Conservation (phyloP, 2,113 vertebrate species). For the Chiloscyllium plagiosum region DNA sequence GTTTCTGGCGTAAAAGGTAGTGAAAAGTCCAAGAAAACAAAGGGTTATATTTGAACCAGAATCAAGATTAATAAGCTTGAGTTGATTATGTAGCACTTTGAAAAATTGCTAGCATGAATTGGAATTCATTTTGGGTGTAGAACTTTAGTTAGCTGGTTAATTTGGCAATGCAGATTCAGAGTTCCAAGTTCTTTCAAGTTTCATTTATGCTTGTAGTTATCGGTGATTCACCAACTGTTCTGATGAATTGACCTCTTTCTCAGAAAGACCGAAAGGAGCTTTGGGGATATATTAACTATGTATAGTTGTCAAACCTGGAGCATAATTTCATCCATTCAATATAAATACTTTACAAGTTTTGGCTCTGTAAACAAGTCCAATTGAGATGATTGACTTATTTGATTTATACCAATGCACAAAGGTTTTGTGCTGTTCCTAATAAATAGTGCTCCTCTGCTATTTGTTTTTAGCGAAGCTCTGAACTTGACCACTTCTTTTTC, state of each 20-base stretch:
- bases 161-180: not conserved
- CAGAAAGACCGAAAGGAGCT: not conserved
- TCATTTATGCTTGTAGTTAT: not conserved
- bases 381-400: not conserved
- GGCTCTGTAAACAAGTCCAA: not conserved
- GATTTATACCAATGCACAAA: not conserved
- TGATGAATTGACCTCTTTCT: not conserved
- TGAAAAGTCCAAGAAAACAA: not conserved
- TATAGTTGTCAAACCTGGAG: not conserved
- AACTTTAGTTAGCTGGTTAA: not conserved
- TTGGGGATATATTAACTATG: not conserved
- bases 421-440: not conserved
- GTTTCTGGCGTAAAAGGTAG: not conserved
- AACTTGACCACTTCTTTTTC: not conserved
- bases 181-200: not conserved
- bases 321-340: not conserved
- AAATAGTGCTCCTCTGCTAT: not conserved
- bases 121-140: not conserved
- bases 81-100: not conserved
- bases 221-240: not conserved
- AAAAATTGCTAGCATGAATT: not conserved
- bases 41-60: not conserved
- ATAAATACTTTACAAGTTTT: not conserved
- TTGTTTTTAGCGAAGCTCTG: not conserved
- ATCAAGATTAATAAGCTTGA: not conserved